Evolutionary conservation across 1,140 invertebrate species (phyloP), one percentile per base, ranked within the genome.

Genomic region (Myzus persicae): DNA sequence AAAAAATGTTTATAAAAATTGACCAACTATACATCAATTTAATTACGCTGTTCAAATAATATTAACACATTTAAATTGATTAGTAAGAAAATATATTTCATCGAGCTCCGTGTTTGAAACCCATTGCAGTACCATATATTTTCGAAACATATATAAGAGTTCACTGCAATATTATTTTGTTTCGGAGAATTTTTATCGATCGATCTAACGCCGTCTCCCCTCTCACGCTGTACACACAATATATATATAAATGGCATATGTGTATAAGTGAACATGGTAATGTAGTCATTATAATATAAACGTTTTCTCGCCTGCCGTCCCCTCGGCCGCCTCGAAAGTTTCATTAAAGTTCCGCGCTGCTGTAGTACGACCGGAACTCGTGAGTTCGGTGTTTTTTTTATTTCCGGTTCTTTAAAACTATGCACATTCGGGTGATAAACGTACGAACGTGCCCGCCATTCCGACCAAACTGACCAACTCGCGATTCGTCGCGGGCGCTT

Each of bases 261-360:
- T 67, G 4, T 67, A 67, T n/a, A 76, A 76, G 59, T 18, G n/a
- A 76, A 76, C 31, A n/a, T 76, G 31, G 59, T 18, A n/a, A 76
- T n/a, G 59, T 76, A 76, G 59, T 76, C 59, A 76, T 76, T 76
- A 76, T n/a, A 76, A n/a, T n/a, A n/a, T n/a, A 76, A 76, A 76
- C 59, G 59, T 18, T 76, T 76, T 76, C 59, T n/a, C 31, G 59
- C 59, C 54, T 31, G 59, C 31, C 59, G 14, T 67, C 31, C 59
- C 14, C 4, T n/a, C 31, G 59, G 31, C 59, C 31, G 59, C 31
- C 14, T 18, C 59, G 14, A 76, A 76, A 76, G n/a, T n/a, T 76
- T 76, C 59, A 76, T 76, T 76, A 76, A 76, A 76, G 59, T 76
- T 76, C 59, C 59, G n/a, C 9, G 59, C 59, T 31, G 31, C 59